Evolutionary conservation across 2,888 invertebrate species (phyloP).

Genomic region (Mellilla xanthometata): DNA sequence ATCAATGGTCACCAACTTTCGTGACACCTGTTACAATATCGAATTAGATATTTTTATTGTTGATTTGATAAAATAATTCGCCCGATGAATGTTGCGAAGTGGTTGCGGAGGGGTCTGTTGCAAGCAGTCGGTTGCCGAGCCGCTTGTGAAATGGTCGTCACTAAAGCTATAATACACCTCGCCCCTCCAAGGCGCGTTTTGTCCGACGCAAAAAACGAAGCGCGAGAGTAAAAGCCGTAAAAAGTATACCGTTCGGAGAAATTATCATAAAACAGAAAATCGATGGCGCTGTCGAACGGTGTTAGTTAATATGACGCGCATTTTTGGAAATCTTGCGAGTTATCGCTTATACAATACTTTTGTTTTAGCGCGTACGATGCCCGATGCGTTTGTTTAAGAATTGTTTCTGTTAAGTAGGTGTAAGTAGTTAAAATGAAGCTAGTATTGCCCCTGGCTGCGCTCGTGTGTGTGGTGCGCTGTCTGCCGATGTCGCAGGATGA

Average conservation of each 20-base stretch:
- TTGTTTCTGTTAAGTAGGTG: conserved; percentile 27
- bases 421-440: conserved; percentile 49
- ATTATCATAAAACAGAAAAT: conserved; percentile 35
- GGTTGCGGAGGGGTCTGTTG: conserved; percentile 66
- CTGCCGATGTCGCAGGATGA: conserved; percentile 60
- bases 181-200: conserved; percentile 68
- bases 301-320: conserved; percentile 64
- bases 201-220: conserved; percentile 64
- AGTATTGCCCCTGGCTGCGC: conserved; percentile 46
- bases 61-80: conserved; percentile 61
- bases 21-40: conserved; percentile 60
- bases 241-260: conserved; percentile 23
- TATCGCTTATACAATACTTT: conserved; percentile 35
- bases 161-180: conserved; percentile 76
- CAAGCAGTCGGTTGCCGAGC: no score
- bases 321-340: conserved; percentile 43
- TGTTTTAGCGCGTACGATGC: conserved; percentile 7
- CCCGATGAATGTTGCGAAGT: conserved; percentile 66
- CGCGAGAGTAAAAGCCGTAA: conserved; percentile 34
- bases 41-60: conserved; percentile 48
- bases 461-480: conserved; percentile 60
- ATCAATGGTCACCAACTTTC: conserved; percentile 42
- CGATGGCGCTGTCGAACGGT: conserved; percentile 43
- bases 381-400: conserved; percentile 39
- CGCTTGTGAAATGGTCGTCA: conserved; percentile 80